Evolutionary conservation across 2,113 vertebrate species (phyloP), one percentile per base, ranked within the genome.

Genomic region (Oophaga pumilio): DNA sequence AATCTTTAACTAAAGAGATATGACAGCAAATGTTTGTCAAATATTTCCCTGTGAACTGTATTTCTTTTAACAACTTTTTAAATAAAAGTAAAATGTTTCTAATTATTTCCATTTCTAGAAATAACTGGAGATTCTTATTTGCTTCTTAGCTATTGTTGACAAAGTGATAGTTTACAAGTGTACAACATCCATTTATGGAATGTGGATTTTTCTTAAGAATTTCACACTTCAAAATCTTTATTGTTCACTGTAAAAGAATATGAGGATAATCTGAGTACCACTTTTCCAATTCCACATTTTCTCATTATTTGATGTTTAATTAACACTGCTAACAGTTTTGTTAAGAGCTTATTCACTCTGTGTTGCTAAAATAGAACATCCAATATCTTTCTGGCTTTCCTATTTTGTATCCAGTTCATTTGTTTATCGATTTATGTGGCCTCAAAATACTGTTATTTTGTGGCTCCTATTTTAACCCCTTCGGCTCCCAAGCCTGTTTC

Each of bases 221-320:
- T 82, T 82, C 56, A 49, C 79, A 64, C 79, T 79, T 79, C 52
- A 24, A 57, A 59, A 59, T 8, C 24, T 13, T 53, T 53, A 77
- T 59, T 59, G 14, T 28, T 59, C 49, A 33, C 59, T 49, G 18
- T 62, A 64, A 82, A 81, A 81, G 15, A 28, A 64, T 20, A 64
- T 33, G 56, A 18, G 53, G 53, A 28, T 24, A n/a, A 18, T n/a
- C 14, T 22, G 53, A 62, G 9, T 12, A 43, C 15, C 17, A 9
- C 57, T 80, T 14, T 28, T 14, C 2, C 20, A 62, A 28, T 60
- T 80, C 18, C 56, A n/a, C 17, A 1, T 33, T 10, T 18, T 62
- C 13, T 20, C 6, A 12, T 0, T 12, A 62, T 62, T 9, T 80
- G 57, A 22, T 59, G 14, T 53, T 57, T 77, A 24, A 52, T 77